These are phyloP conservation scores for Sinocyclocheilus maitianheensis DNA, from an alignment of 2,113 vertebrate species.

Conservation along the genomic window DNA sequence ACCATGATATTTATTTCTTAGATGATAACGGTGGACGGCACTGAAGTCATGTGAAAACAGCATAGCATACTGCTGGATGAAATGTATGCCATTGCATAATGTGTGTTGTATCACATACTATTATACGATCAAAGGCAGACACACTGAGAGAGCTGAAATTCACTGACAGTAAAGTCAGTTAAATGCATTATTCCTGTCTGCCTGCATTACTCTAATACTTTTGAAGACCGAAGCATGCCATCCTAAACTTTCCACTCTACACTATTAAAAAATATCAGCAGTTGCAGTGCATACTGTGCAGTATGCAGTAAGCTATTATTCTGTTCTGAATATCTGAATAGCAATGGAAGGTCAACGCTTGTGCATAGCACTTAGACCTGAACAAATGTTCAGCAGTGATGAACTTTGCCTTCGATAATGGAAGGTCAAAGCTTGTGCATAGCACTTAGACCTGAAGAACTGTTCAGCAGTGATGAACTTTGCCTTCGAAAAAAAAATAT, in stretches of 20 bases:
- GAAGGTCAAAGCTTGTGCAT: background rate
- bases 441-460: background rate
- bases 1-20: background rate
- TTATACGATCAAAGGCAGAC: background rate
- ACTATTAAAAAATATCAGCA: background rate
- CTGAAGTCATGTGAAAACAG: background rate
- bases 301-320: background rate
- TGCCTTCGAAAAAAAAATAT: too few relatives aligned
- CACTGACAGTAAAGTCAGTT: background rate
- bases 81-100: background rate
- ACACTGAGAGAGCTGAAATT: background rate
- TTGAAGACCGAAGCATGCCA: constrained; percentile 3
- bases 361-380: background rate
- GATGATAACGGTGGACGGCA: background rate
- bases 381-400: background rate
- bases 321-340: background rate
- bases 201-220: background rate
- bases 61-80: background rate
- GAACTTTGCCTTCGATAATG: too few relatives aligned
- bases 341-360: background rate
- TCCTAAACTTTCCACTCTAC: background rate
- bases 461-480: background rate
- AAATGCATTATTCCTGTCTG: constrained; percentile 6
- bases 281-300: background rate
- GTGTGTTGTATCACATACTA: background rate